Evolutionary conservation across 2,888 invertebrate genomes (phyloP), one percentile per base, ranked within the genome.

Genomic region (Saturnia japonica): DNA sequence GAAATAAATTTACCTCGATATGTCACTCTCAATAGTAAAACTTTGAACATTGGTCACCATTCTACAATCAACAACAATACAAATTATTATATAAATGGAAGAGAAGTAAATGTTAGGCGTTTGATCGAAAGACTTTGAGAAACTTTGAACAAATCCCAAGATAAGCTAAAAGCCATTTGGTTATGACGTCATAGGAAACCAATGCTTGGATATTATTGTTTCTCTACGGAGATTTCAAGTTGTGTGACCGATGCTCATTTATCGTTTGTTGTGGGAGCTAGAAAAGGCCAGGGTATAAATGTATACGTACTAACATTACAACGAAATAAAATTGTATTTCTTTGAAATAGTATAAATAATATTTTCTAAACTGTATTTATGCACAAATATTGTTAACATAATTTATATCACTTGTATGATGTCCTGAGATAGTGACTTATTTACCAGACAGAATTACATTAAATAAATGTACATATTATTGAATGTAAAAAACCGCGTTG

Each of bases 121-220:
- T 51, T 19, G 19, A 19, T 51, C 47, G 14, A 60, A 28, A 60
- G 28, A 60, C 57, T 60, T 57, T 12, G 25, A 14, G 28, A 60
- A 60, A 60, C 7, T 28, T 60, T 14, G 28, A 60, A 60, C 22
- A 22, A 60, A 60, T 28, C 57, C 57, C 57, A 25, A 25, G 25
- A 25, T 12, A 6, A 14, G 25, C 12, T 11, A 28, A 14, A 14
- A 60, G 19, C 57, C 4, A 28, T 60, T 60, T 28, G 25, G 57
- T 28, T 60, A 28, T 28, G 25, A 60, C 57, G 57, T 60, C 57
- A 28, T 12, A 12, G 12, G 57, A 60, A 16, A 14, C 14, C 28
- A 60, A 60, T 28, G 57, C 57, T 60, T 25, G 25, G 25, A 12
- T 60, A 60, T 60, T 60, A 60, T 60, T 60, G 57, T 60, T 60